Base-by-base conservation (phyloP, 2,888 invertebrate species). In the Lydus trimaculatus region DNA sequence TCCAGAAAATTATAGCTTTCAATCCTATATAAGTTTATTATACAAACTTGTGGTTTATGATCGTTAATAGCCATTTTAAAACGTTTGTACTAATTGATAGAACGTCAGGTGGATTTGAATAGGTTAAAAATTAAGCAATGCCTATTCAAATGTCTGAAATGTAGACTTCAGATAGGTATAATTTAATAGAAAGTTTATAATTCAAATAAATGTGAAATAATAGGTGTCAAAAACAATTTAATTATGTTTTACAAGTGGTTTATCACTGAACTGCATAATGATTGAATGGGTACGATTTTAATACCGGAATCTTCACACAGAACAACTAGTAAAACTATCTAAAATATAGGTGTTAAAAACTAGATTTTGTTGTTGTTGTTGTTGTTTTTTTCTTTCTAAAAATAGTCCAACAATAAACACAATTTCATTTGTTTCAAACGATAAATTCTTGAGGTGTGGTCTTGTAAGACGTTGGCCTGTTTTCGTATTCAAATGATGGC, bases 21-120 rank as follows among this genome's bases (percentile, higher is more conserved):
- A 48, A 48, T 23, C 20, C 39, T 43, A 20, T 48, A 48, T 31
- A 28, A 63, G 63, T 63, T 63, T 63, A 63, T 63, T 63, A n/a
- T n/a, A 63, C 56, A 28, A 52, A 52, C 31, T 36, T 63, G 63
- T 52, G 63, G 63, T 63, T 63, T 63, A 63, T 63, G 63, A 63
- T 28, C 63, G 31, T 63, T 63, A 63, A 63, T 63, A 52, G 63
- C 56, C 63, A 63, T 63, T 63, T 62, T 63, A 63, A 63, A 63
- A 63, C 63, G 63, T 63, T 31, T 56, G 63, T 52, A 63, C 63
- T 63, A 63, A 63, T 63, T 63, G 63, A 63, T 63, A 63, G 63
- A 52, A 63, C 62, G 62, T 62, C 63, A 63, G 63, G 63, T 63
- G 63, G 63, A 63, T 48, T n/a, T 63, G 63, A 63, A 63, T 62